Evolutionary conservation across 2,113 vertebrate species (phyloP).

Genomic region (Pterocles orientalis): DNA sequence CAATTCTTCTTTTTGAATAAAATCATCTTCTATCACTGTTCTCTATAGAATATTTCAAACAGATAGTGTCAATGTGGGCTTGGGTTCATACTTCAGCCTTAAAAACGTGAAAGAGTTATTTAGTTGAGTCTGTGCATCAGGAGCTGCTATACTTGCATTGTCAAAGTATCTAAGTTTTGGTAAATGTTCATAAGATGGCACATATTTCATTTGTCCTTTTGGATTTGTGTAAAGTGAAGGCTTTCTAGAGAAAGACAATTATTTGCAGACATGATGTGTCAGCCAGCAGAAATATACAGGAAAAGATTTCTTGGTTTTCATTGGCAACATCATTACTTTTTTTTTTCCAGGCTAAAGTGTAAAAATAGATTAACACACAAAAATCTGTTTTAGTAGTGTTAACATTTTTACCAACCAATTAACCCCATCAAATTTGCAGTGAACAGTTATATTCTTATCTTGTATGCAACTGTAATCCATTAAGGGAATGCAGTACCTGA

Average conservation of each 20-base stretch:
- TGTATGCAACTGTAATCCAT: neutral
- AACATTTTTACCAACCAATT: neutral
- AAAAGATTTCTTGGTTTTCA: slow-evolving; percentile 42
- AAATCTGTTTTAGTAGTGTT: neutral
- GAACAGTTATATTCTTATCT: neutral
- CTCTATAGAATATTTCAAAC: neutral
- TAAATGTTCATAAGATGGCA: neutral
- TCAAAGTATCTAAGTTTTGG: neutral
- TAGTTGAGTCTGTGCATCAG: neutral
- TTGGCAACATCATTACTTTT: slow-evolving; percentile 41
- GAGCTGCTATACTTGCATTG: neutral
- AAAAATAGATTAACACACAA: slow-evolving; percentile 53
- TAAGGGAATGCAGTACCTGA: neutral
- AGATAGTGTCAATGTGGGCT: neutral
- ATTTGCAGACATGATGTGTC: slow-evolving; percentile 52
- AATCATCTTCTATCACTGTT: neutral
- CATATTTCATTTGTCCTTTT: neutral
- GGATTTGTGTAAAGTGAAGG: neutral
- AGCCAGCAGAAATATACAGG: slow-evolving; percentile 66
- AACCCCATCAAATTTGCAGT: neutral
- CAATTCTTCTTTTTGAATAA: neutral
- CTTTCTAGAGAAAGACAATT: slow-evolving; percentile 36
- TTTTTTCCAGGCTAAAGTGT: slow-evolving; percentile 22
- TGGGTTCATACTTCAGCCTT: neutral
- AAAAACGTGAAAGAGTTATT: neutral